Evolutionary conservation across 2,888 invertebrate species (phyloP).

Genomic region (Taenaris catops): DNA sequence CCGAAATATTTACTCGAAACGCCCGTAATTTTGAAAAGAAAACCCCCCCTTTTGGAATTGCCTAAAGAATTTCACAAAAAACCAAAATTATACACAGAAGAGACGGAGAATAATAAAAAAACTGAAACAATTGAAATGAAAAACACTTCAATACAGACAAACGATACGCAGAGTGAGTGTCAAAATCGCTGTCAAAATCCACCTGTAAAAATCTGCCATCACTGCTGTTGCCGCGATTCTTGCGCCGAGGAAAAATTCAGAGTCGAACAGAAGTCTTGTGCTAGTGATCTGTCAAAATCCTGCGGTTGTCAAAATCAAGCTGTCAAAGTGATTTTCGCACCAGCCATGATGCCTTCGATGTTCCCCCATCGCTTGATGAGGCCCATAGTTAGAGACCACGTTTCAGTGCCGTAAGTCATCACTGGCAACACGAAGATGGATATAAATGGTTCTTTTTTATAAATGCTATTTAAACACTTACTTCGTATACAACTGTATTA

Average conservation of each 20-base stretch:
- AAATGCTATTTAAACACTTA: neutral
- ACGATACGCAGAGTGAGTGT: conserved; percentile 7
- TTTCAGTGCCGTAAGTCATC: conserved; percentile 55
- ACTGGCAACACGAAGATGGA: conserved; percentile 46
- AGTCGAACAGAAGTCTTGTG: conserved; percentile 2
- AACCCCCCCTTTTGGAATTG: conserved; percentile 51
- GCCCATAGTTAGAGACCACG: too few relatives aligned
- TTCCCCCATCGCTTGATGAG: conserved; percentile 49
- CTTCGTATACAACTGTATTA: neutral
- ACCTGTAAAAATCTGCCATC: conserved; percentile 32
- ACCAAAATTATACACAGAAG: conserved; percentile 41
- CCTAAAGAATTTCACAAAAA: conserved; percentile 50
- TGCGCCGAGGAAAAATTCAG: conserved; percentile 14
- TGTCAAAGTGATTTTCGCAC: conserved; percentile 63
- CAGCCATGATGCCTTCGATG: conserved; percentile 63
- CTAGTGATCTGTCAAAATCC: conserved; percentile 20
- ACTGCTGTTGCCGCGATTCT: conserved; percentile 39
- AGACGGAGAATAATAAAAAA: conserved; percentile 15
- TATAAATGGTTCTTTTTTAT: conserved; percentile 32
- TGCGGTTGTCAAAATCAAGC: conserved; percentile 40
- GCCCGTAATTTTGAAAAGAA: conserved; percentile 56
- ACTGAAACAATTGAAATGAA: conserved; percentile 33
- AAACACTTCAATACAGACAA: conserved; percentile 31
- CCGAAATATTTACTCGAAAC: conserved; percentile 56
- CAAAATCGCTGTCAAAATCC: conserved; percentile 19